A percentile compares a stretch with the other conserved stretches of the same genome.
These are phyloP conservation scores for Rhodophaea formosa DNA, from an alignment of 2,888 invertebrate species.

Conservation along the genomic window DNA sequence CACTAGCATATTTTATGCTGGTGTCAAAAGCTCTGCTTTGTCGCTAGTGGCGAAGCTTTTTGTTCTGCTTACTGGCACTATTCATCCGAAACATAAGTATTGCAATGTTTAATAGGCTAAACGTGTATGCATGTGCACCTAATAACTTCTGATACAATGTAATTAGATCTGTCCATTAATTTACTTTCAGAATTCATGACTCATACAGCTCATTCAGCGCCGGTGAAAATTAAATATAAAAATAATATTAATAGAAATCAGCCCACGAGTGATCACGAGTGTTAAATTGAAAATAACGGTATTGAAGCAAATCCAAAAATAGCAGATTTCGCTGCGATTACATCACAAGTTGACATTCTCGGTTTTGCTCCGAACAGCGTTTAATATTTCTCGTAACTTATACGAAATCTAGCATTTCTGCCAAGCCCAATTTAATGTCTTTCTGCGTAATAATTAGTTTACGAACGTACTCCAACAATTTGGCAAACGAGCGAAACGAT, in stretches of 20 bases:
- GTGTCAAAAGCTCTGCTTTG: too few relatives aligned
- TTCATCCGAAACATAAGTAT: too few relatives aligned
- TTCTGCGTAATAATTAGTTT: conserved; percentile 59
- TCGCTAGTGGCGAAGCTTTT: too few relatives aligned
- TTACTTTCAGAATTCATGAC: too few relatives aligned
- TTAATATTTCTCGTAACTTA: conserved; percentile 61
- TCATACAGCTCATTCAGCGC: conserved; percentile 11
- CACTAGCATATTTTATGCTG: too few relatives aligned
- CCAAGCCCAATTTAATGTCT: conserved; percentile 66
- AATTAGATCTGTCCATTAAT: conserved; percentile 6
- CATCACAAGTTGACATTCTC: conserved; percentile 66
- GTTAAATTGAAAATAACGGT: conserved; percentile 53
- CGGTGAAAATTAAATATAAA: conserved; percentile 26
- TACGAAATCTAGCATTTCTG: conserved; percentile 56
- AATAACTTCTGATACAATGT: background rate
- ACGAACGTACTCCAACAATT: conserved; percentile 40
- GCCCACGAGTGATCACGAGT: conserved; percentile 38
- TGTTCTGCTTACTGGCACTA: too few relatives aligned
- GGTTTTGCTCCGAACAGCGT: conserved; percentile 42
- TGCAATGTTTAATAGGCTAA: too few relatives aligned
- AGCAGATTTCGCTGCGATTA: conserved; percentile 61
- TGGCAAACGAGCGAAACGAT: conserved; percentile 35
- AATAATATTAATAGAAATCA: conserved; percentile 38
- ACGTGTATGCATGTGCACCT: background rate
- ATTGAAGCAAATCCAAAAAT: conserved; percentile 59